Conservation (phyloP, 35 echinoderm and acorn worm species). For the Hemicentrotus pulcherrimus region DNA sequence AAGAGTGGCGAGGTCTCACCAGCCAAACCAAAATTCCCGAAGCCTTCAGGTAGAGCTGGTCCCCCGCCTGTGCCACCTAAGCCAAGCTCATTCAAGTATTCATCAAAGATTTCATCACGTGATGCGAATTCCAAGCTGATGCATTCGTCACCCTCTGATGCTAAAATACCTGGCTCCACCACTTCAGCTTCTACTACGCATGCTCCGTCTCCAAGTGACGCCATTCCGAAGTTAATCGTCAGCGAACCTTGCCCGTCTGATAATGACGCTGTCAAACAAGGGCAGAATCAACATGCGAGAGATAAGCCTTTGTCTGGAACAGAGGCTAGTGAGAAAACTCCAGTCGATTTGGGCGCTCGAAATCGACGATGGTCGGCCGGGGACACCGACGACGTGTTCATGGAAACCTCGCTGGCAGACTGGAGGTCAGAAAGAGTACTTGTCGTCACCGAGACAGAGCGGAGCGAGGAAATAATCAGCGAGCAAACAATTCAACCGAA, state of each 20-base stretch:
- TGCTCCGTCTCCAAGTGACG: slow-evolving; percentile 20
- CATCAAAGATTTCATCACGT: not conserved
- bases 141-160: not conserved
- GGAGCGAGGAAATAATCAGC: slow-evolving; percentile 36
- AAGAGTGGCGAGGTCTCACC: not conserved
- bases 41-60: not conserved
- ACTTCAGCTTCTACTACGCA: not conserved
- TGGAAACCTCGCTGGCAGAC: not conserved
- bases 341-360: not conserved
- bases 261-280: not conserved
- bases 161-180: not conserved
- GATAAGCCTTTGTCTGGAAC: slow-evolving; percentile 1
- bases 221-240: not conserved
- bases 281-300: not conserved
- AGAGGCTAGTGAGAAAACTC: not conserved
- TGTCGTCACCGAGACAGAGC: slow-evolving; percentile 10
- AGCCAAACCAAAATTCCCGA: not conserved
- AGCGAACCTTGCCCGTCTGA: slow-evolving; percentile 10
- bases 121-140: not conserved
- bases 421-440: slow-evolving; percentile 17
- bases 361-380: slow-evolving; percentile 33
- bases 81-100: not conserved
- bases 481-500: slow-evolving; percentile 28
- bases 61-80: not conserved
- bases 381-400: slow-evolving; percentile 36